A percentile compares a stretch with the other conserved stretches of the same genome.
Conservation (phyloP, 2,113 vertebrate genomes). For the Irena cyanogastra region DNA sequence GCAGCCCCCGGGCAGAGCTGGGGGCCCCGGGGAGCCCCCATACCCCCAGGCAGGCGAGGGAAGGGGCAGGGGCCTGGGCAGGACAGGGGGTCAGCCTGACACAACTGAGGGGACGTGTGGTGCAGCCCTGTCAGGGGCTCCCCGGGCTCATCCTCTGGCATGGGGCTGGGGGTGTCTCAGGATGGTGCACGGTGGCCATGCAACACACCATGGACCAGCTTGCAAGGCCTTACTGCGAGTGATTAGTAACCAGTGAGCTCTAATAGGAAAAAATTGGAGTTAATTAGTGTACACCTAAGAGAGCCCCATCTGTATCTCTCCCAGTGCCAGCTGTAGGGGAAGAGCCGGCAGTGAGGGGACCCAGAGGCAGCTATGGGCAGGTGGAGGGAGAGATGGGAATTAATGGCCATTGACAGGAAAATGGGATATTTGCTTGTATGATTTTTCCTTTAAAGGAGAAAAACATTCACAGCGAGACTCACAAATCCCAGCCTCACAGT, state of each 20-base stretch:
- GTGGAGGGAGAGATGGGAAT: not conserved
- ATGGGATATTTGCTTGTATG: not conserved
- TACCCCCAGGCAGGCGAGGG: fast-evolving
- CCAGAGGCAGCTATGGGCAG: not conserved
- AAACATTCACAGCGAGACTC: not conserved
- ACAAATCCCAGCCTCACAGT: conserved; percentile 4
- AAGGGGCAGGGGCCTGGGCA: fast-evolving
- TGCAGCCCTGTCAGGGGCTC: not conserved
- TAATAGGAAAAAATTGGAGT: not conserved
- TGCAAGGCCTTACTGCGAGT: not conserved
- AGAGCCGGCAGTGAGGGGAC: not conserved
- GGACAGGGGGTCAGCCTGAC: fast-evolving
- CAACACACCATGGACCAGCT: fast-evolving
- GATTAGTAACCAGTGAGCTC: not conserved
- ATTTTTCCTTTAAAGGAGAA: conserved; percentile 41
- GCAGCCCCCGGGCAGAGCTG: not conserved
- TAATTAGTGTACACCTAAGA: not conserved
- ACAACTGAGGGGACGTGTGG: fast-evolving
- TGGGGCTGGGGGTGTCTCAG: not conserved
- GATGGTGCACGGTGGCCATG: fast-evolving
- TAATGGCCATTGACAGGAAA: not conserved
- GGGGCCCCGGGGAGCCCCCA: not conserved
- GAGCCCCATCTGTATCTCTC: not conserved
- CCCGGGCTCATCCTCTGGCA: not conserved
- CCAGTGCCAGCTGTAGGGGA: not conserved